phyloP scores from a whole-genome alignment of 2,113 vertebrate genomes.

The Greenwoodochromis staneri region DNA sequence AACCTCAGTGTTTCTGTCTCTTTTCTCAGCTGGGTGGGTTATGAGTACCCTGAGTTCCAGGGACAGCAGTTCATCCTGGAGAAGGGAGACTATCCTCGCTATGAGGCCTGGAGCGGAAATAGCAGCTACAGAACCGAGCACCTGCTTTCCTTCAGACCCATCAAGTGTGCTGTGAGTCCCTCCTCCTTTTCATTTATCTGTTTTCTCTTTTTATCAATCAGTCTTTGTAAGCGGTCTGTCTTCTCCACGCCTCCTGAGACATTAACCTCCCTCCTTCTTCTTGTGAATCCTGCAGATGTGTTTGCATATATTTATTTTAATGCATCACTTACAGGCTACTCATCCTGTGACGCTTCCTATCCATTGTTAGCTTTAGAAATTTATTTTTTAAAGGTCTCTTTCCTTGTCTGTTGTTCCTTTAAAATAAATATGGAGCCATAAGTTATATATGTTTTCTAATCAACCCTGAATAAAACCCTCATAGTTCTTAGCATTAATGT shows the following conservation, averaged over 20 bases:
- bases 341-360: not conserved
- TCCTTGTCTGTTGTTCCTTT: not conserved
- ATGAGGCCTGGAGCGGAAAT: constrained; percentile 91
- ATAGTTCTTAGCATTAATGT: not conserved
- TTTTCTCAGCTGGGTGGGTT: constrained; percentile 83
- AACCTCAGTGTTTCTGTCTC: not conserved
- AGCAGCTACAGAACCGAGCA: constrained; percentile 90
- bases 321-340: not conserved
- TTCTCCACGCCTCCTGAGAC: not conserved
- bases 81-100: constrained; percentile 93
- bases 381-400: not conserved
- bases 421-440: not conserved
- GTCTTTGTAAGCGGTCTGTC: not conserved
- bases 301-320: not conserved
- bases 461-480: not conserved
- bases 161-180: constrained; percentile 85
- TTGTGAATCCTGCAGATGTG: not conserved
- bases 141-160: constrained; percentile 89
- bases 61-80: constrained; percentile 97
- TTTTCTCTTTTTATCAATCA: not conserved
- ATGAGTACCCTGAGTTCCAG: constrained; percentile 92
- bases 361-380: not conserved
- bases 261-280: not conserved
- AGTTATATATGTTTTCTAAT: not conserved
- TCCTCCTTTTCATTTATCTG: not conserved